A percentile compares a stretch with the other conserved stretches of the same genome.
Evolutionary conservation across 2,113 vertebrate species (phyloP).

Genomic region (Rhynchopsitta pachyrhyncha): DNA sequence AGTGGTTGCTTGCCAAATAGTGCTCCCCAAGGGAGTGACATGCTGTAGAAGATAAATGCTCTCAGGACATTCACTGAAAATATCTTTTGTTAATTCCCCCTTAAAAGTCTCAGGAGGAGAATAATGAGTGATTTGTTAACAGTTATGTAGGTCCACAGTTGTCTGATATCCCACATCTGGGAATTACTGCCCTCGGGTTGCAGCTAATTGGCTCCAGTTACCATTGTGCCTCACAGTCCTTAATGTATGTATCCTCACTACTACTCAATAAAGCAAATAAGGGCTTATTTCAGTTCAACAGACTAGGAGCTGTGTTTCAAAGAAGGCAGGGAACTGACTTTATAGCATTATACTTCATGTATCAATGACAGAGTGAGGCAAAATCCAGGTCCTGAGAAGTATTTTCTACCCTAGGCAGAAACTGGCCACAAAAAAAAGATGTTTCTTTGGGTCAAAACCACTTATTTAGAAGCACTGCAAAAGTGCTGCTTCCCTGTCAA

Average conservation of each 20-base stretch:
- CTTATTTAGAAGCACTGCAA: background rate
- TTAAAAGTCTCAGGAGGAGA: constrained; percentile 41
- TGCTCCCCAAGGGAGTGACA: background rate
- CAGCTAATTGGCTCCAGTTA: constrained; percentile 53
- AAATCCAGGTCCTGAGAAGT: background rate
- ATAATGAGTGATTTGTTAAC: constrained; percentile 46
- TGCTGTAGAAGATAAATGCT: constrained; percentile 15
- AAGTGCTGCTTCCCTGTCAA: constrained; percentile 6
- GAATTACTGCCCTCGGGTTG: constrained; percentile 16
- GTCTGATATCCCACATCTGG: constrained; percentile 42
- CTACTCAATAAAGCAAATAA: constrained; percentile 32
- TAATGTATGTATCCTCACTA: background rate
- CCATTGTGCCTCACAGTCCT: background rate
- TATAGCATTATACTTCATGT: background rate
- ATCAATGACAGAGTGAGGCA: background rate
- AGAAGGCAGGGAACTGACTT: background rate
- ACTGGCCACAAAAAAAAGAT: background rate
- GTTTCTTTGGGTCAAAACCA: background rate
- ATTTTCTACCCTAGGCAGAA: background rate
- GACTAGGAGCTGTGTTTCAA: background rate
- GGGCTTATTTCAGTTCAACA: background rate
- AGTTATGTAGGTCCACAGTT: background rate
- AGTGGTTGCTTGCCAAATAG: background rate
- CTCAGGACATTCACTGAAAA: constrained; percentile 33
- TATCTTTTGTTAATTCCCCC: background rate